These are phyloP conservation scores for Ericerus pela DNA, from an alignment of 1,140 invertebrate species.

Conservation along the genomic window DNA sequence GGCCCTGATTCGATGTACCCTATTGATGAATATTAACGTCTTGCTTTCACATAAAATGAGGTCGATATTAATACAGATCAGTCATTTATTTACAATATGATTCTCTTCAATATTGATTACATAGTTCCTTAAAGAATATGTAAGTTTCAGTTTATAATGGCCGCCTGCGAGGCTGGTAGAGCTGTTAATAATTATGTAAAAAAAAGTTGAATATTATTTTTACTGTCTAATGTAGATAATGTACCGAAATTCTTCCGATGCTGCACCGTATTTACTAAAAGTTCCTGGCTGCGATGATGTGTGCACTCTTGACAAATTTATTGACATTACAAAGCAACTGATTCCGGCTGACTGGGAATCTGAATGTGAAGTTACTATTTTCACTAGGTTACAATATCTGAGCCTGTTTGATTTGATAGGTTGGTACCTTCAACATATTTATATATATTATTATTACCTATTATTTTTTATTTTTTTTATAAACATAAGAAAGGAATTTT, in stretches of 20 bases:
- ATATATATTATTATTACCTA: no score
- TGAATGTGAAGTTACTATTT: not conserved
- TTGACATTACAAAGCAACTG: not conserved
- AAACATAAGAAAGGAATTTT: no score
- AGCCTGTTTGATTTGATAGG: not conserved
- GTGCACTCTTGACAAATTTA: constrained; percentile 6
- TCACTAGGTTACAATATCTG: not conserved
- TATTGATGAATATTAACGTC: no score
- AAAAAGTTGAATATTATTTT: not conserved
- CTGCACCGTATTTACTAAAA: constrained; percentile 4
- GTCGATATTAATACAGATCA: no score
- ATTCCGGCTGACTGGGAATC: not conserved
- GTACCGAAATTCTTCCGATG: constrained; percentile 11
- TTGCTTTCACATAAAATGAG: no score
- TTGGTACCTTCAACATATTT: no score
- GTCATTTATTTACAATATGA: no score
- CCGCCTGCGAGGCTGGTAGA: not conserved
- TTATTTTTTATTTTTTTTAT: no score
- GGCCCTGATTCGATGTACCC: no score
- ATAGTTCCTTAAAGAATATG: not conserved
- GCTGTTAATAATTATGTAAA: not conserved
- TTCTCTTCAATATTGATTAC: not conserved
- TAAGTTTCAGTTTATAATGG: no score
- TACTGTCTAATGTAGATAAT: constrained; percentile 12
- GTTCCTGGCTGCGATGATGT: constrained; percentile 13